Evolutionary conservation across 2,797 vertebrate genomes (phyloP).

Genomic region (Ibycter americanus): DNA sequence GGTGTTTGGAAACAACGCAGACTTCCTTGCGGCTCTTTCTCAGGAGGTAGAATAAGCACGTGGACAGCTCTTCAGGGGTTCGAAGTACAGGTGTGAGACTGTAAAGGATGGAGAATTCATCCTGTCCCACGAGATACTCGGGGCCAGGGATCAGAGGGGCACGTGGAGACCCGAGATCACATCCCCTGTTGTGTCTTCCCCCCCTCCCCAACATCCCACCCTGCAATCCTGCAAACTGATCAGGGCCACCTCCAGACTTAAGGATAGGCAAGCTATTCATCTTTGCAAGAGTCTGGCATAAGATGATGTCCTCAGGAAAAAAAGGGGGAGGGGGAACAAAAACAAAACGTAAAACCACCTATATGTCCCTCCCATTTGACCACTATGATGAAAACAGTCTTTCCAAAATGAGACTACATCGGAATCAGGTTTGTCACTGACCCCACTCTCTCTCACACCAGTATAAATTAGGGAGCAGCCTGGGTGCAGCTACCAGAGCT

Average conservation of each 20-base stretch:
- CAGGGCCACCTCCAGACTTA: background rate
- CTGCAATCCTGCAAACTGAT: no score
- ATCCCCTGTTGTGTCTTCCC: accelerated
- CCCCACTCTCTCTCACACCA: accelerated
- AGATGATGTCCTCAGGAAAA: background rate
- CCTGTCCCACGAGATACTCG: accelerated
- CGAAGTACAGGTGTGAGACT: background rate
- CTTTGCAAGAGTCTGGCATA: background rate
- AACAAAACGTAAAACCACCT: background rate
- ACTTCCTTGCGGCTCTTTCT: accelerated
- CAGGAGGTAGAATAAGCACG: accelerated
- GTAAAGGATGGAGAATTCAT: background rate
- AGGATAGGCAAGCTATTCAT: background rate
- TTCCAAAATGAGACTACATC: background rate
- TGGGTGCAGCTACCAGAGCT: background rate
- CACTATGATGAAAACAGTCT: accelerated
- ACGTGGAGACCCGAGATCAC: background rate
- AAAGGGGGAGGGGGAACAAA: accelerated
- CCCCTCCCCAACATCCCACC: no score
- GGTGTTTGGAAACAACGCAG: accelerated
- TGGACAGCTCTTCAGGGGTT: background rate
- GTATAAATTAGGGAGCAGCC: background rate
- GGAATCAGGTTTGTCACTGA: background rate
- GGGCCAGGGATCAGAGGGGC: background rate
- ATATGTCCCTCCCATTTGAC: accelerated